Conservation (phyloP, 1,140 invertebrate species). For the Hypothenemus hampei region DNA sequence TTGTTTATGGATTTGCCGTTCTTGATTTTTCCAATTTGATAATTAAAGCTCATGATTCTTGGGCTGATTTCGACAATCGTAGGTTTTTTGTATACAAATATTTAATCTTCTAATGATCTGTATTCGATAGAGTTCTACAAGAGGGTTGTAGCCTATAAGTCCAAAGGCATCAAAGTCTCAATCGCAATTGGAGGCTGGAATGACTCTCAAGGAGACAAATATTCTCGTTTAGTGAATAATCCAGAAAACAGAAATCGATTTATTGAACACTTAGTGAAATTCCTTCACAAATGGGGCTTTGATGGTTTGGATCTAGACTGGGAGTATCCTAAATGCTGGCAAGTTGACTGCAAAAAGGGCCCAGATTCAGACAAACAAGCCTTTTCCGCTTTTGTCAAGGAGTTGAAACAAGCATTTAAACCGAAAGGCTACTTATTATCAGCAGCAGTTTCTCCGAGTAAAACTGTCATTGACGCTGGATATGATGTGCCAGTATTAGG, state of each 20-base stretch:
- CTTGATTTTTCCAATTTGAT: slow-evolving; percentile 71
- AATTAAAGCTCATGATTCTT: slow-evolving; percentile 79
- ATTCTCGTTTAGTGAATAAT: slow-evolving; percentile 74
- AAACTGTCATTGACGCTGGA: slow-evolving; percentile 77
- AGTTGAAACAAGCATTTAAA: slow-evolving; percentile 68
- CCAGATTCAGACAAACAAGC: slow-evolving; percentile 74
- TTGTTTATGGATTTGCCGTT: slow-evolving; percentile 89
- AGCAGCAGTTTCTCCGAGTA: slow-evolving; percentile 81
- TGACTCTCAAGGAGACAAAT: slow-evolving; percentile 81
- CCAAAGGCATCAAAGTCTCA: slow-evolving; percentile 74
- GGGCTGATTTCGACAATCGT: slow-evolving; percentile 85
- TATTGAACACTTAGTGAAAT: slow-evolving; percentile 66
- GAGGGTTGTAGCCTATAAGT: slow-evolving; percentile 70
- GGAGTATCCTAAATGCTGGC: slow-evolving; percentile 91
- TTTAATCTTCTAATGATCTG: not conserved
- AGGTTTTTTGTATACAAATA: slow-evolving; percentile 39
- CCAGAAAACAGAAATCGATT: slow-evolving; percentile 65
- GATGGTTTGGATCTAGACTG: slow-evolving; percentile 86
- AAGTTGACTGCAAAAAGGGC: slow-evolving; percentile 76
- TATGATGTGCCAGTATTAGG: slow-evolving; percentile 74
- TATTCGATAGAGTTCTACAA: slow-evolving; percentile 68
- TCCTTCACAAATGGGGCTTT: slow-evolving; percentile 77
- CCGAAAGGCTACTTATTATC: slow-evolving; percentile 70
- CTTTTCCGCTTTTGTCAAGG: slow-evolving; percentile 67
- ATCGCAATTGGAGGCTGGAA: slow-evolving; percentile 88